phyloP scores from a whole-genome alignment of 2,888 invertebrate species.

The Mellilla xanthometata region DNA sequence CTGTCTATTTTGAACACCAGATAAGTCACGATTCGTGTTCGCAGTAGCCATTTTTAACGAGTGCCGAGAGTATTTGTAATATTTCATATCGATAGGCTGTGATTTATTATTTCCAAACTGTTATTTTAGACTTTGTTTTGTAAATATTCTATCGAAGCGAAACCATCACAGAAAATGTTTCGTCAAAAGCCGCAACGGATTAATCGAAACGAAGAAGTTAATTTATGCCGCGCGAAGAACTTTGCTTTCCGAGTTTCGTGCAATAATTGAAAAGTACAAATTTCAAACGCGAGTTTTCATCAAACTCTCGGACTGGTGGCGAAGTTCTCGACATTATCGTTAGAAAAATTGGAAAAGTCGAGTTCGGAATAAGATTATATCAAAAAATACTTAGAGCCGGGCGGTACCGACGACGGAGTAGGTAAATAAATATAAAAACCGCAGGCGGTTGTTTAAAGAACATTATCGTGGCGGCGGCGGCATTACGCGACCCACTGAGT shows the following conservation, averaged over 20 bases:
- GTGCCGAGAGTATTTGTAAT: slow-evolving; percentile 44
- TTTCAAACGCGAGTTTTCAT: slow-evolving; percentile 46
- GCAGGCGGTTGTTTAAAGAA: slow-evolving; percentile 51
- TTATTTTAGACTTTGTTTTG: slow-evolving; percentile 41
- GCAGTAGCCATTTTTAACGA: slow-evolving; percentile 47
- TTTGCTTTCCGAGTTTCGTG: slow-evolving; percentile 50
- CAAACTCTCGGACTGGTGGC: slow-evolving; percentile 41
- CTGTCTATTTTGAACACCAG: slow-evolving; percentile 45
- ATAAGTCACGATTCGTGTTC: slow-evolving; percentile 47
- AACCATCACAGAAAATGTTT: slow-evolving; percentile 43
- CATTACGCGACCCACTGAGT: slow-evolving; percentile 55
- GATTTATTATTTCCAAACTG: slow-evolving; percentile 44
- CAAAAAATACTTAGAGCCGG: slow-evolving; percentile 41
- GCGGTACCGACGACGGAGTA: slow-evolving; percentile 28
- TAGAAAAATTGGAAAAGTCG: slow-evolving; percentile 56
- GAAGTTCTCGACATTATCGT: slow-evolving; percentile 55
- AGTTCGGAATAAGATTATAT: slow-evolving; percentile 46
- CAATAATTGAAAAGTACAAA: slow-evolving; percentile 64
- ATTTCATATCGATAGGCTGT: slow-evolving; percentile 53
- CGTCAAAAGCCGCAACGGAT: slow-evolving; percentile 47
- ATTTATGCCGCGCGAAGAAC: slow-evolving; percentile 53
- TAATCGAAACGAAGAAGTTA: slow-evolving; percentile 55
- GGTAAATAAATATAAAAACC: slow-evolving; percentile 52
- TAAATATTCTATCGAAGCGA: slow-evolving; percentile 39
- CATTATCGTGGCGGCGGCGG: slow-evolving; percentile 45